A percentile compares a stretch with the other conserved stretches of the same genome.
phyloP scores from a whole-genome alignment of 2,797 vertebrate species.

The Sciurus vulgaris region DNA sequence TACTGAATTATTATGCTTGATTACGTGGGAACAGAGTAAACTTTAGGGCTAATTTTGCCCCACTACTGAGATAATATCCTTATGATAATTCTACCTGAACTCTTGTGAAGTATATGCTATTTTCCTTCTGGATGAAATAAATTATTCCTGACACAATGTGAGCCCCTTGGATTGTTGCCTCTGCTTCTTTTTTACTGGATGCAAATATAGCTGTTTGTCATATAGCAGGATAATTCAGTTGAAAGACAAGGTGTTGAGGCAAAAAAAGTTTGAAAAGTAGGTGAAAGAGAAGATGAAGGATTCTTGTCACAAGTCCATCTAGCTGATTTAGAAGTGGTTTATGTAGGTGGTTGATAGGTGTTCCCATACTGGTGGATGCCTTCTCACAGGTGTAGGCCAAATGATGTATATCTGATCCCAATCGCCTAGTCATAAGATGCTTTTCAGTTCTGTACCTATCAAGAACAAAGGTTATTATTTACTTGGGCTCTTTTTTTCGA shows the following conservation, averaged over 20 bases:
- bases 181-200: background rate
- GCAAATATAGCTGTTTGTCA: background rate
- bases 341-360: background rate
- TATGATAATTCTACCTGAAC: background rate
- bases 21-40: background rate
- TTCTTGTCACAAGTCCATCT: background rate
- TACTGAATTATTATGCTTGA: constrained; percentile 28
- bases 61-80: background rate
- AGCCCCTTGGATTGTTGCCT: background rate
- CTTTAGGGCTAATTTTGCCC: constrained; percentile 25
- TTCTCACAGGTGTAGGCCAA: background rate
- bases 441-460: background rate
- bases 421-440: background rate
- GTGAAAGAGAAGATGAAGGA: background rate
- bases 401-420: background rate
- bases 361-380: background rate
- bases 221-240: background rate
- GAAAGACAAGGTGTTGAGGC: background rate
- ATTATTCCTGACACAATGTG: background rate
- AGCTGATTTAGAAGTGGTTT: background rate
- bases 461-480: background rate
- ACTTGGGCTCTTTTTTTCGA: background rate
- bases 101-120: background rate
- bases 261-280: background rate
- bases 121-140: constrained; percentile 3